These are phyloP conservation scores for Macrocentrus cingulum DNA, from an alignment of 1,140 invertebrate species.

Conservation along the genomic window DNA sequence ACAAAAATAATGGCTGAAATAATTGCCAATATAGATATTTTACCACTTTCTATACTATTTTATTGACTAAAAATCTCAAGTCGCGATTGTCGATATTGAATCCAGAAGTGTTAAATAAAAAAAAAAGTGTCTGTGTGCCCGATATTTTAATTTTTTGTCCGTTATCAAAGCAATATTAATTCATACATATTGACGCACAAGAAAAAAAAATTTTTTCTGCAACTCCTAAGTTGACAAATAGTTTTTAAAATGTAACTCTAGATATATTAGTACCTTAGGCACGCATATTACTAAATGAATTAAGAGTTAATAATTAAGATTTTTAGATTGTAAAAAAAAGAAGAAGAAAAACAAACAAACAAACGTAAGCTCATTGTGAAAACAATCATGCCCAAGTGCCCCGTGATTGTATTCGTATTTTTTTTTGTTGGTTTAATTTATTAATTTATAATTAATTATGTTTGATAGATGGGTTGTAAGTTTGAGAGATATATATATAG, in stretches of 20 bases:
- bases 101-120: too few species aligned
- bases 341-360: too few species aligned
- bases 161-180: too few species aligned
- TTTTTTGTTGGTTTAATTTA: background rate
- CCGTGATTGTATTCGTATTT: conserved; percentile 32
- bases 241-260: conserved; percentile 31
- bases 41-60: conserved; percentile 37
- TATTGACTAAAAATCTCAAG: background rate
- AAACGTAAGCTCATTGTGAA: conserved; percentile 58
- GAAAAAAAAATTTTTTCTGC: too few species aligned
- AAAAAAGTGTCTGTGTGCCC: too few species aligned
- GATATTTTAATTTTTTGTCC: too few species aligned
- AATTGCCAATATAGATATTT: conserved; percentile 37
- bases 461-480: too few species aligned
- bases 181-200: too few species aligned
- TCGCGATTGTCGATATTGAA: too few species aligned
- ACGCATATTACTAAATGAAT: conserved; percentile 5
- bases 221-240: background rate
- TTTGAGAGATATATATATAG: too few species aligned
- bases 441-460: too few species aligned
- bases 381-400: conserved; percentile 47
- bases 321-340: conserved; percentile 37
- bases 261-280: conserved; percentile 40
- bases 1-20: background rate
- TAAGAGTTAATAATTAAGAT: conserved; percentile 36